Evolutionary conservation across 2,797 vertebrate genomes (phyloP).

Genomic region (Paratrypauchen microcephalus): DNA sequence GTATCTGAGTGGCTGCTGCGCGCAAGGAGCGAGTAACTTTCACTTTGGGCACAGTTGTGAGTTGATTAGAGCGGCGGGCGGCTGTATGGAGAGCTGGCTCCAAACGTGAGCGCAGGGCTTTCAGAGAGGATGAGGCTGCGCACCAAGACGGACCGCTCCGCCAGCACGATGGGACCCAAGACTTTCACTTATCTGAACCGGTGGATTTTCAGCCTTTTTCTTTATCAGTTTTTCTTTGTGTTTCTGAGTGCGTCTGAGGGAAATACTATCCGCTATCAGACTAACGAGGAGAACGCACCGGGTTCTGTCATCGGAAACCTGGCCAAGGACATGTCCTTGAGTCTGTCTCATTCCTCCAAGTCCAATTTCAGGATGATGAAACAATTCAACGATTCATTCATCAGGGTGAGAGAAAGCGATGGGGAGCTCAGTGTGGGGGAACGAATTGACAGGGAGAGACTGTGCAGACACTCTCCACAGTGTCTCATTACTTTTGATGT

Average conservation of each 20-base stretch:
- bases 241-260: conserved; percentile 69
- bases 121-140: conserved; percentile 47
- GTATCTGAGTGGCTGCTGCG: conserved; percentile 69
- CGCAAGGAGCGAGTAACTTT: conserved; percentile 70
- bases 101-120: conserved; percentile 47
- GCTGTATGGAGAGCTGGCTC: conserved; percentile 61
- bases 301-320: conserved; percentile 93
- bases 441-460: conserved; percentile 87
- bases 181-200: conserved; percentile 55
- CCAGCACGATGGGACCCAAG: conserved; percentile 52
- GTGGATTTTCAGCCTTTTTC: conserved; percentile 66
- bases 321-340: conserved; percentile 90
- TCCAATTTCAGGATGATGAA: conserved; percentile 88
- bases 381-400: conserved; percentile 89
- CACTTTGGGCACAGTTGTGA: conserved; percentile 63
- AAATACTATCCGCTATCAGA: conserved; percentile 91
- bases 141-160: conserved; percentile 27
- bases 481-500: conserved; percentile 93
- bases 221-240: conserved; percentile 62
- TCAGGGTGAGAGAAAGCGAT: conserved; percentile 88
- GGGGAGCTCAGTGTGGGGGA: conserved; percentile 89
- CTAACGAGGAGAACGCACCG: conserved; percentile 87
- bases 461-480: conserved; percentile 84
- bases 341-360: conserved; percentile 75
- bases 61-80: conserved; percentile 46